Evolutionary conservation across 2,797 vertebrate species (phyloP).

Genomic region (Avahi laniger): DNA sequence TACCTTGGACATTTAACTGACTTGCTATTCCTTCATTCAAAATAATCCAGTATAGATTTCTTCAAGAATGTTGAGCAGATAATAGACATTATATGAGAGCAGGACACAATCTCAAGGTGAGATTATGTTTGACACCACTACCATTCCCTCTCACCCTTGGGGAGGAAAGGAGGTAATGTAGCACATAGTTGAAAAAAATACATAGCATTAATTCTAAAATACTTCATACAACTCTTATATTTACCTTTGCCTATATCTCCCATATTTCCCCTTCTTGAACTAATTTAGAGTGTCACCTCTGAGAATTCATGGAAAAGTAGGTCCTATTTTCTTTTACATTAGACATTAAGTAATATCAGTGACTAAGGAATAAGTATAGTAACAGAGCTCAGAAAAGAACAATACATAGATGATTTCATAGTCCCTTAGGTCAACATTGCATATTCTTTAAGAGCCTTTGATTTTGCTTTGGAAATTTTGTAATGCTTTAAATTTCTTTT

Average conservation of each 20-base stretch:
- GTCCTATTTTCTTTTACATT: background rate
- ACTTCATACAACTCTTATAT: background rate
- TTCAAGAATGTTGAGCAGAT: background rate
- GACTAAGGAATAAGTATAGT: background rate
- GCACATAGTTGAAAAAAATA: background rate
- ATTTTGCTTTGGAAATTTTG: background rate
- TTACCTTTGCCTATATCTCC: background rate
- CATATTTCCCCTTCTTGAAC: background rate
- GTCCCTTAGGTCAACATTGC: background rate
- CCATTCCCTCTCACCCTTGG: background rate
- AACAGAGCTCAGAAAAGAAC: background rate
- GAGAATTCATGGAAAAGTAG: background rate
- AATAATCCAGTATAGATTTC: background rate
- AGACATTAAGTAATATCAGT: background rate
- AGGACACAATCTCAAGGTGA: background rate
- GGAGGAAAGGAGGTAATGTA: background rate
- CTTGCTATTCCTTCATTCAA: background rate
- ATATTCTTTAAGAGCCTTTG: background rate
- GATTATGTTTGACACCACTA: background rate
- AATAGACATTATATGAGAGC: background rate
- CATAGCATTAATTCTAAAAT: background rate
- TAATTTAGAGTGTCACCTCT: background rate
- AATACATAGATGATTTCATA: background rate
- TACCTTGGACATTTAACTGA: background rate
- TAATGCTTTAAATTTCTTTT: background rate